Conservation (phyloP, 2,888 invertebrate species). For the Spilarctia lutea region DNA sequence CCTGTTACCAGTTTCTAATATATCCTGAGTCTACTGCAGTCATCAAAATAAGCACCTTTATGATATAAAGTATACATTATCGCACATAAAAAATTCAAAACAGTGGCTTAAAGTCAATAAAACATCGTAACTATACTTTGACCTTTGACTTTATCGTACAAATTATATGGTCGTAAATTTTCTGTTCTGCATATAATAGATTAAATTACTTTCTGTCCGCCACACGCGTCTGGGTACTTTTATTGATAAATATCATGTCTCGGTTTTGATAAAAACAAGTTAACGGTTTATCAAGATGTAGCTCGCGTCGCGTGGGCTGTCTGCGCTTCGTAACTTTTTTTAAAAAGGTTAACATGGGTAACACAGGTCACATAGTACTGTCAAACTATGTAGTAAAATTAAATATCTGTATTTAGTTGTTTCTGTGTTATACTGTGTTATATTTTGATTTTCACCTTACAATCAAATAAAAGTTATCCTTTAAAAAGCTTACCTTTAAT, state of each 20-base stretch:
- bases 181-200: conserved; percentile 7
- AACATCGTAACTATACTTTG: conserved; percentile 33
- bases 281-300: conserved; percentile 28
- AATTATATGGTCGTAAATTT: conserved; percentile 16
- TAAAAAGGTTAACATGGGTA: not conserved
- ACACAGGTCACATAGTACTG: not conserved
- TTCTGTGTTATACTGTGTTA: not conserved
- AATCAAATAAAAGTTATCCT: no score
- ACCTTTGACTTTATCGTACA: conserved; percentile 33
- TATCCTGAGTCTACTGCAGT: not conserved
- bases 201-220: conserved; percentile 38
- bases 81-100: conserved; percentile 36
- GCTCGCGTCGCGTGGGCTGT: conserved; percentile 7
- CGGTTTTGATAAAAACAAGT: conserved; percentile 45
- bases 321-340: conserved; percentile 4
- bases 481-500: no score
- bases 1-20: not conserved
- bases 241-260: conserved; percentile 42
- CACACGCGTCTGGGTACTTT: conserved; percentile 43
- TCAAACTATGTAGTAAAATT: not conserved
- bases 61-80: conserved; percentile 20
- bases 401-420: not conserved
- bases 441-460: no score
- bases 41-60: conserved; percentile 24
- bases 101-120: conserved; percentile 37